Conservation (phyloP, 2,888 invertebrate genomes). For the Pammene aurita region DNA sequence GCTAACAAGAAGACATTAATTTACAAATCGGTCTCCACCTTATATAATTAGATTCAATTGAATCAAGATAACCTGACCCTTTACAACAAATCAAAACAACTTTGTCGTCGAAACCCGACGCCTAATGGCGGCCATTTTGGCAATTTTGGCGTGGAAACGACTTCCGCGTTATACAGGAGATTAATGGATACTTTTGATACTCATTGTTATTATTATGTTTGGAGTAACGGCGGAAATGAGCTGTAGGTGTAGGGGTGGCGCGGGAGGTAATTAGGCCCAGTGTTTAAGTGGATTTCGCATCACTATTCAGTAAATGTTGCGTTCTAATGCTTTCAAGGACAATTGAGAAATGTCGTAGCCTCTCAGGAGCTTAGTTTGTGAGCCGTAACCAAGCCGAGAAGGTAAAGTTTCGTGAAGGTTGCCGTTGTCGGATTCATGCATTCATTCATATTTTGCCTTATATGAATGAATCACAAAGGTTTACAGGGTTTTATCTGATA, state of each 20-base stretch:
- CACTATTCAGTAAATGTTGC: background rate
- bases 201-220: conserved; percentile 35
- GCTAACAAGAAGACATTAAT: background rate
- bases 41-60: background rate
- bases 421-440: no score
- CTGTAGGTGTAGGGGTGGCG: no score
- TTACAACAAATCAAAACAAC: conserved; percentile 31
- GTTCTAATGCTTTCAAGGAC: conserved; percentile 12
- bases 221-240: conserved; percentile 20
- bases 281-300: background rate
- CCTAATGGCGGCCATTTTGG: conserved; percentile 48
- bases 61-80: conserved; percentile 16
- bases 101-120: conserved; percentile 44
- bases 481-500: no score
- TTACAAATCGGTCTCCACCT: background rate
- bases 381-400: background rate
- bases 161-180: conserved; percentile 48
- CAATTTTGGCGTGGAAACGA: conserved; percentile 54
- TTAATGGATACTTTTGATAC: conserved; percentile 38
- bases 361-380: conserved; percentile 9
- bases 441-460: no score
- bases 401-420: background rate
- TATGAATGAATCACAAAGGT: no score
- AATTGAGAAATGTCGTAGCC: conserved; percentile 3
- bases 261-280: conserved; percentile 4